Evolutionary conservation across 2,797 vertebrate species (phyloP), one percentile per base, ranked within the genome.

Genomic region (Sus cebifrons): DNA sequence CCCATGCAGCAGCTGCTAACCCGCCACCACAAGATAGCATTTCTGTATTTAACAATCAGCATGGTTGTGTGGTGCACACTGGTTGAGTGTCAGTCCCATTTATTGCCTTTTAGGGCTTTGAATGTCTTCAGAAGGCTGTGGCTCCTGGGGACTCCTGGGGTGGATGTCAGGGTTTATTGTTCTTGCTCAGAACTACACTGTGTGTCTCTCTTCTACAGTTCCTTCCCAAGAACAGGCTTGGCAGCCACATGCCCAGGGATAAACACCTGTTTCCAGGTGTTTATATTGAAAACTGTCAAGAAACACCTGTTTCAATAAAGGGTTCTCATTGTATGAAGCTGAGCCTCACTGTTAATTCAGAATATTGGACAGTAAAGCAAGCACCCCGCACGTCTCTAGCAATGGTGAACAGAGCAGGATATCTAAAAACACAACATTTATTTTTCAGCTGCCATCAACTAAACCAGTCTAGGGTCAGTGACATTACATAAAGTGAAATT

Each of bases 21-120:
- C n/a, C 27, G 6, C 1, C 44, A 49, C 1, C 2, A 4, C 4
- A 3, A 7, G 20, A 5, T 13, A 3, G 29, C 9, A 2, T 64
- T 81, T 56, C 68, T 20, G 0, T 70, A 7, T 84, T 32, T 89
- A 40, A 7, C 32, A 32, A 2, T n/a, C 6, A 18, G 81, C 64
- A 1, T 25, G 70, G 29, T 15, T n/a, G 12, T 21, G 16, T 16
- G 49, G n/a, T 18, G 29, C 16, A 21, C 52, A 29, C 27, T 3
- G 65, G 13, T 36, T 44, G 62, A 56, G 62, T 60, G 5, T 56
- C 12, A 20, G 0, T 67, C 5, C 29, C 16, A 7, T 60, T 17
- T 62, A 52, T 29, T 65, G 65, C 49, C 52, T 5, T 40, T 40
- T 40, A 10, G 20, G 49, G 49, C 18, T 18, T 7, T 52, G 73